Conservation (phyloP, 2,888 invertebrate genomes). For the Lymantria monacha region DNA sequence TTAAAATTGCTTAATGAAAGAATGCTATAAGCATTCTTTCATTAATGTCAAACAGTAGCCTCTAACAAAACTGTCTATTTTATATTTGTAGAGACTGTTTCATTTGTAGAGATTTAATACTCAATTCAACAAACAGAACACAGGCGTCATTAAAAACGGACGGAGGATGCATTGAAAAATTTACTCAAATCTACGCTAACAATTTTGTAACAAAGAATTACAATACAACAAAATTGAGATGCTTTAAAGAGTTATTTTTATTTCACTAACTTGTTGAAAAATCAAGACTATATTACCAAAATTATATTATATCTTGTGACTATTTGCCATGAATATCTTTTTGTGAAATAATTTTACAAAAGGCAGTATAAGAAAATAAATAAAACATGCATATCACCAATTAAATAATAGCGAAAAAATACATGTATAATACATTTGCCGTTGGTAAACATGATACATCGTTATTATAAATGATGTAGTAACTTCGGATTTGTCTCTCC, state of each 20-base stretch:
- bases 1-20: too few species aligned
- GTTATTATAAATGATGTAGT: too few species aligned
- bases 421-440: too few species aligned
- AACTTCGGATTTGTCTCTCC: too few species aligned
- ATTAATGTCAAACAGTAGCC: too few species aligned
- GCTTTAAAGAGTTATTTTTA: background rate
- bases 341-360: too few species aligned
- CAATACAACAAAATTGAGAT: background rate
- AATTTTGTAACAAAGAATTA: background rate
- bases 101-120: background rate
- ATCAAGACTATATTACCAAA: background rate
- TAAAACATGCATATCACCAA: too few species aligned
- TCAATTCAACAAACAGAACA: conserved; percentile 1
- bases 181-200: background rate
- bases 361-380: too few species aligned
- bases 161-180: background rate
- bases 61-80: background rate
- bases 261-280: background rate
- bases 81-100: background rate
- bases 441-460: too few species aligned
- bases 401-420: too few species aligned
- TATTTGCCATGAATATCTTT: background rate
- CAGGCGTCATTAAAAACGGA: conserved; percentile 4
- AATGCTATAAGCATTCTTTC: too few species aligned
- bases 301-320: too few species aligned